Evolutionary conservation across 2,888 invertebrate species (phyloP), one percentile per base, ranked within the genome.

Genomic region (Scaptomyza polygonia): DNA sequence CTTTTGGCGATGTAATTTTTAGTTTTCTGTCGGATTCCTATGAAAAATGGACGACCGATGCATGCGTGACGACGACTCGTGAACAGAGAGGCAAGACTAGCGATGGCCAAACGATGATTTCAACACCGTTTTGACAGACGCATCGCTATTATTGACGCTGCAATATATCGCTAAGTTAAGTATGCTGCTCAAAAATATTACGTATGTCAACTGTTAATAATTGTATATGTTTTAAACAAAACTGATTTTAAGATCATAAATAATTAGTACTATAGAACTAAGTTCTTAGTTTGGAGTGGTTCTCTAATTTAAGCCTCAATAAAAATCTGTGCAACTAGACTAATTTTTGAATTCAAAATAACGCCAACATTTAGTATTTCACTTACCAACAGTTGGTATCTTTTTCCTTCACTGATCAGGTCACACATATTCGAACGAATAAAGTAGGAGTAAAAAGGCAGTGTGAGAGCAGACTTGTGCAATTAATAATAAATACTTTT

Each of bases 41-140:
- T 68, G 83, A 72, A 82, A 81, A 82, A 82, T 82, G 81, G 79
- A 88, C 88, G 80, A 80, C 87, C 79, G 67, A 78, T 75, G 79
- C 79, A 70, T 66, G 79, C 76, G 76, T 79, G 85, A 85, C 76
- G 71, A 70, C 58, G 70, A 73, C 65, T 72, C 70, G 70, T 71
- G 70, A 66, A 72, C 67, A 72, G 73, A 70, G 72, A 70, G 45
- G 49, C 65, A 51, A 64, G 34, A 42, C 45, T 54, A 55, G 54
- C 64, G 65, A 64, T 67, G 66, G 21, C 1, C 32, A 8, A 52
- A 34, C 54, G 69, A 70, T 36, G 12, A 48, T 61, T 71, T 56
- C 43, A 48, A 52, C 42, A 27, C 51, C 16, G 32, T 43, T 52
- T 34, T 43, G 36, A 51, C 36, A 49, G 14, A 44, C 54, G 57